Base-by-base conservation (phyloP, 2,797 vertebrate genomes). In the Rhodeus uyekii region DNA sequence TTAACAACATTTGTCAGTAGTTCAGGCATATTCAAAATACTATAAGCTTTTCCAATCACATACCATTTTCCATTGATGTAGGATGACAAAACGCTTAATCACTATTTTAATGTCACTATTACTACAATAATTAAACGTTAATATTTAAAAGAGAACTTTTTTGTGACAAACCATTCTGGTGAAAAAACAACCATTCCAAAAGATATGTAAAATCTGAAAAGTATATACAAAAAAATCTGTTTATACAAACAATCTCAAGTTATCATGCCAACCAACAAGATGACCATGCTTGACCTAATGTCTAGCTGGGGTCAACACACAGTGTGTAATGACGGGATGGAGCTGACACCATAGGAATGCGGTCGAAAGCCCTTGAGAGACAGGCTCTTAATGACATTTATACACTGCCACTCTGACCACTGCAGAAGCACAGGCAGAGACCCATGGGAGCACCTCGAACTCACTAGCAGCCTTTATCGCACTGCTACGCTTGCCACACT, bases 361-460 rank as follows among this genome's bases (percentile, higher is more conserved):
- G 5, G 73, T 36, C 3, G 19, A 78, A 82, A 76, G 72, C 50
- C 24, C 24, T 34, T 58, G 63, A 82, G 44, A 82, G 72, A 68
- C 80, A 65, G 60, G 58, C 16, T 74, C 61, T 67, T 68, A 68
- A 82, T 76, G 72, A 68, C 38, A 76, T 82, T 82, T 82, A 58
- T 67, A 73, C 69, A 68, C 61, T 76, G 68, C 55, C 39, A 5
- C n/a, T 29, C 73, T 34, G 72, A 82, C 61, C 80, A 34, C 80
- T 68, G 71, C 79, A 65, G 44, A 58, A 39, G 18, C 69, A 74
- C 3, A 8, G 44, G n/a, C 69, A 64, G 18, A 53, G 63, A 58
- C 80, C 61, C 73, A 75, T 58, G 48, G 50, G 48, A 75, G 61
- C 36, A 18, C 27, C 9, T 14, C 76, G 48, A 75, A 76, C 80